These are phyloP conservation scores for Mastomys natalensis DNA, from an alignment of 2,113 vertebrate species.

Conservation along the genomic window DNA sequence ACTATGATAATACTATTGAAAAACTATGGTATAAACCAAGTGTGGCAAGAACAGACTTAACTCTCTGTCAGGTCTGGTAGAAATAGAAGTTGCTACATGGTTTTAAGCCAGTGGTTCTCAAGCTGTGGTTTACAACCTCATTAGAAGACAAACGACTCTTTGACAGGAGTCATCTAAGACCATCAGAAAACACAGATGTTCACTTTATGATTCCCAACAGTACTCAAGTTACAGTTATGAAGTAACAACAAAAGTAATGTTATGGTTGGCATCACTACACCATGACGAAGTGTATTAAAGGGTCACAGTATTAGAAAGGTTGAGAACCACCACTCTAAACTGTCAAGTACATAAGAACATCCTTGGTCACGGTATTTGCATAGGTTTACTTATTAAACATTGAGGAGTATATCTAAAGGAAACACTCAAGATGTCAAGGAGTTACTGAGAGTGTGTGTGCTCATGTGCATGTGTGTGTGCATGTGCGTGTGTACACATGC, in stretches of 20 bases:
- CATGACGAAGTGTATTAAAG: neutral
- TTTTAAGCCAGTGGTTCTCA: neutral
- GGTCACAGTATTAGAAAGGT: neutral
- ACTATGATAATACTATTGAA: neutral
- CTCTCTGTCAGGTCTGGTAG: neutral
- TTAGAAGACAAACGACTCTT: neutral
- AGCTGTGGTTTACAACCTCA: neutral
- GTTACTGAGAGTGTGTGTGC: neutral
- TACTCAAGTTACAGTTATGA: neutral
- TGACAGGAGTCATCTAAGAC: neutral
- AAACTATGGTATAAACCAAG: neutral
- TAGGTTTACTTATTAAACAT: neutral
- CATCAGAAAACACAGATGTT: neutral
- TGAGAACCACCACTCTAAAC: neutral
- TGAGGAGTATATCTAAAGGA: constrained; percentile 37
- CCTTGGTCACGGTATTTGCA: constrained; percentile 29
- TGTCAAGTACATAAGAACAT: neutral
- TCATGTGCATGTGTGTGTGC: neutral
- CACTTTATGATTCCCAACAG: neutral
- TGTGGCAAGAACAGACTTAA: neutral
- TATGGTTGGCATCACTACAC: neutral
- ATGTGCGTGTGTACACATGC: neutral
- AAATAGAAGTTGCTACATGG: neutral
- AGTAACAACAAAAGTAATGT: neutral
- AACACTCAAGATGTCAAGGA: constrained; percentile 9